phyloP scores from a whole-genome alignment of 2,797 vertebrate species.

The Mus spretus region DNA sequence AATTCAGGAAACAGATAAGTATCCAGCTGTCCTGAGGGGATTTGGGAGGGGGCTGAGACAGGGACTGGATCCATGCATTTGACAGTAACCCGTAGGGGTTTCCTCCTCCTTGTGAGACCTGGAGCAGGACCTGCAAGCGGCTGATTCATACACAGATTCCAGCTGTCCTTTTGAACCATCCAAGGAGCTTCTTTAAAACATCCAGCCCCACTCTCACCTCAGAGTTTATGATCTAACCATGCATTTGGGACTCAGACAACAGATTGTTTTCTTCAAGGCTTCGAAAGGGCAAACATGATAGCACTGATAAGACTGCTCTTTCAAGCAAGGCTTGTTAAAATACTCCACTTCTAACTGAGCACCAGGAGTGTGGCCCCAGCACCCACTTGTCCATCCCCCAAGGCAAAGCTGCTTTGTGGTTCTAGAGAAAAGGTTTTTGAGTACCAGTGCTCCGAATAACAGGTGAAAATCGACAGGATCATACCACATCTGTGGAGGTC shows the following conservation, averaged over 20 bases:
- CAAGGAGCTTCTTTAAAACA: background rate
- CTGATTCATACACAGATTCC: background rate
- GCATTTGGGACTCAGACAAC: background rate
- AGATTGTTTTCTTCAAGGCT: background rate
- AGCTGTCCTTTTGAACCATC: background rate
- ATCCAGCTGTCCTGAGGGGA: background rate
- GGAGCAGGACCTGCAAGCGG: background rate
- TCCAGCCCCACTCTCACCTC: background rate
- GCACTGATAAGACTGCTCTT: background rate
- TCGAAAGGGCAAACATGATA: background rate
- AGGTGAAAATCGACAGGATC: background rate
- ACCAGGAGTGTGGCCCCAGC: background rate
- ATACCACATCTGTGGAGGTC: background rate
- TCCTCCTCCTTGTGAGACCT: background rate
- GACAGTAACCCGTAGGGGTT: background rate
- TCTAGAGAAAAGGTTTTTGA: background rate
- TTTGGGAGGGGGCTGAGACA: too few species aligned
- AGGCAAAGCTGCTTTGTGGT: background rate
- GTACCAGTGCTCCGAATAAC: conserved; percentile 20
- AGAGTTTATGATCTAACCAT: background rate
- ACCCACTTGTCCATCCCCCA: background rate
- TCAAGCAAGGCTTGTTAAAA: background rate
- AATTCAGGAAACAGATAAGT: conserved; percentile 45
- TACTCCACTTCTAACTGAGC: background rate
- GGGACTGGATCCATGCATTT: too few species aligned